Conservation (phyloP, 2,888 invertebrate genomes). For the Pyrocoelia pectoralis region DNA sequence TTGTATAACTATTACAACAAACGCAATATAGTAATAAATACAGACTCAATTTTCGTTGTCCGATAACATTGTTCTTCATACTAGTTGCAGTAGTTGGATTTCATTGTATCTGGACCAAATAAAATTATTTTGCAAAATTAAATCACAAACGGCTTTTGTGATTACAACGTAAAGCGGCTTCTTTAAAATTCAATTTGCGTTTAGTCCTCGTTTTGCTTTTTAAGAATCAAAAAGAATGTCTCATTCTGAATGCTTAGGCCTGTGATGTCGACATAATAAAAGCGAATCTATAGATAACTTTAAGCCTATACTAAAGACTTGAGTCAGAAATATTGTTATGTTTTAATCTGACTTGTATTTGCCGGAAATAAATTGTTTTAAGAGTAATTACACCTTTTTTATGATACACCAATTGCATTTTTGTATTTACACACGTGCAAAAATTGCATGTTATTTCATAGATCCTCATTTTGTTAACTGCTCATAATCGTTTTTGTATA, state of each 20-base stretch:
- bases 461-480: neutral
- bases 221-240: conserved; percentile 15
- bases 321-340: conserved; percentile 58
- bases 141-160: conserved; percentile 7
- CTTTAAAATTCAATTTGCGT: conserved; percentile 22
- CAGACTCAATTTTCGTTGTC: neutral
- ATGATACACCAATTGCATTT: conserved; percentile 20
- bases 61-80: conserved; percentile 8
- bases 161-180: conserved; percentile 16
- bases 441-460: conserved; percentile 2
- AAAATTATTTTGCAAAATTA: conserved; percentile 18
- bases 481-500: neutral
- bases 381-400: conserved; percentile 25
- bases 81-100: conserved; percentile 42
- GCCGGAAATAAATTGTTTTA: conserved; percentile 58
- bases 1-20: conserved; percentile 20
- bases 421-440: neutral
- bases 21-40: conserved; percentile 5
- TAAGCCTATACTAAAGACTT: conserved; percentile 52
- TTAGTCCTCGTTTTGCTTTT: conserved; percentile 19
- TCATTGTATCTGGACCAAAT: conserved; percentile 41
- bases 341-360: conserved; percentile 58
- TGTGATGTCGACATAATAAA: conserved; percentile 54
- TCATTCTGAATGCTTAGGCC: conserved; percentile 49
- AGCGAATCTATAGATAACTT: conserved; percentile 47